These are phyloP conservation scores for Hirundo rustica DNA, from an alignment of 2,797 vertebrate genomes.

Conservation along the genomic window DNA sequence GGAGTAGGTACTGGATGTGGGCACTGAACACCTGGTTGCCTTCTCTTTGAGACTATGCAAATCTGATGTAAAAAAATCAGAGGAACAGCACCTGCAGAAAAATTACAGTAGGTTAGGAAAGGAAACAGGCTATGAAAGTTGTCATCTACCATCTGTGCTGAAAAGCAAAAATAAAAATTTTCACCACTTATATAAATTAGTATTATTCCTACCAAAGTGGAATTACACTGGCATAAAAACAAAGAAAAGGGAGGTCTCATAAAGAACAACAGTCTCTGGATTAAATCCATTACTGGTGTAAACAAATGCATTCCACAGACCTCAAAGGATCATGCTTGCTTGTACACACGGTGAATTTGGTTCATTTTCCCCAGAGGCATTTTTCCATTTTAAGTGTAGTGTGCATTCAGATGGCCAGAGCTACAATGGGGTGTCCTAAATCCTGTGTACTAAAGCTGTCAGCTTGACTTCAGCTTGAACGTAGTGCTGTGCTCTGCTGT, in stretches of 20 bases:
- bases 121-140: background rate
- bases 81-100: background rate
- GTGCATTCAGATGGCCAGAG: conserved; percentile 8
- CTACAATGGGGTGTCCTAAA: background rate
- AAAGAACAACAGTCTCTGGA: background rate
- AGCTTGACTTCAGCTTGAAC: background rate
- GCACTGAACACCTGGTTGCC: background rate
- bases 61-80: background rate
- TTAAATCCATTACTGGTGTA: conserved; percentile 6
- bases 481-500: background rate
- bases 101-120: background rate
- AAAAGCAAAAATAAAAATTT: conserved; percentile 3
- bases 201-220: background rate
- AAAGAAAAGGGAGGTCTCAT: conserved; percentile 18
- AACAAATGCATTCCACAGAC: conserved; percentile 20
- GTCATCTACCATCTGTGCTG: background rate
- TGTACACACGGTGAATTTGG: background rate
- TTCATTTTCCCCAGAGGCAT: conserved; percentile 39
- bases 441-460: background rate
- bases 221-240: conserved; percentile 16
- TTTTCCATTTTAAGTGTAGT: conserved; percentile 50
- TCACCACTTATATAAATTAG: background rate
- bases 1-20: background rate
- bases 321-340: conserved; percentile 24
- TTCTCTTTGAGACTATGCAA: background rate